These are phyloP conservation scores for Troilus luridus DNA, from an alignment of 2,888 invertebrate genomes.

Conservation along the genomic window DNA sequence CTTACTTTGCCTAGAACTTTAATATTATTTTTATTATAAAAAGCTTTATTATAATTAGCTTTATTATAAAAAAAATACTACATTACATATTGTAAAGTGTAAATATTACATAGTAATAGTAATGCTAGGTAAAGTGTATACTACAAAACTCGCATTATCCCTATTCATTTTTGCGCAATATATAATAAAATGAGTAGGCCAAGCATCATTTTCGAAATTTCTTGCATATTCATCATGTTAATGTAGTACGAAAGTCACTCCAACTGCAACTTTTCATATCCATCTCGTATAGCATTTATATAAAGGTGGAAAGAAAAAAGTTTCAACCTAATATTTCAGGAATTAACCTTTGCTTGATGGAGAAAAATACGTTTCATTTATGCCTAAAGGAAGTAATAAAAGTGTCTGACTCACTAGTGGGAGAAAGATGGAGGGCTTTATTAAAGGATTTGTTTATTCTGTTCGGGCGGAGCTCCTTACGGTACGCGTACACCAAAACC, in stretches of 20 bases:
- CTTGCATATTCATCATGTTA: background rate
- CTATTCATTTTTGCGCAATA: too few relatives aligned
- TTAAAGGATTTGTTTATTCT: constrained; percentile 44
- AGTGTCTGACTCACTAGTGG: constrained; percentile 39
- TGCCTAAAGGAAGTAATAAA: constrained; percentile 42
- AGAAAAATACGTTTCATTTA: constrained; percentile 39
- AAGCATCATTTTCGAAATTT: background rate
- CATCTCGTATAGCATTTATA: background rate
- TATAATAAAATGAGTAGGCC: background rate
- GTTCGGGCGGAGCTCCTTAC: background rate
- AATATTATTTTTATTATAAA: too few relatives aligned
- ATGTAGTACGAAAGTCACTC: background rate
- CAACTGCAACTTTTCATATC: background rate
- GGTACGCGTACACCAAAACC: too few relatives aligned
- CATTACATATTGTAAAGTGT: too few relatives aligned
- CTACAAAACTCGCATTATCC: too few relatives aligned
- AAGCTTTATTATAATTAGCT: too few relatives aligned
- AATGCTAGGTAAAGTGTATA: too few relatives aligned
- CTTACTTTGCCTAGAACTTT: too few relatives aligned
- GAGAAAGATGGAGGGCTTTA: constrained; percentile 19
- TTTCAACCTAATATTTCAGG: constrained; percentile 14
- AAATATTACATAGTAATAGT: too few relatives aligned
- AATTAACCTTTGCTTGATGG: constrained; percentile 23
- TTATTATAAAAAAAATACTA: too few relatives aligned
- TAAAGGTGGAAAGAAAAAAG: background rate